phyloP scores from a whole-genome alignment of 53 echinoderm and acorn worm genomes.

The Apostichopus leukothele region DNA sequence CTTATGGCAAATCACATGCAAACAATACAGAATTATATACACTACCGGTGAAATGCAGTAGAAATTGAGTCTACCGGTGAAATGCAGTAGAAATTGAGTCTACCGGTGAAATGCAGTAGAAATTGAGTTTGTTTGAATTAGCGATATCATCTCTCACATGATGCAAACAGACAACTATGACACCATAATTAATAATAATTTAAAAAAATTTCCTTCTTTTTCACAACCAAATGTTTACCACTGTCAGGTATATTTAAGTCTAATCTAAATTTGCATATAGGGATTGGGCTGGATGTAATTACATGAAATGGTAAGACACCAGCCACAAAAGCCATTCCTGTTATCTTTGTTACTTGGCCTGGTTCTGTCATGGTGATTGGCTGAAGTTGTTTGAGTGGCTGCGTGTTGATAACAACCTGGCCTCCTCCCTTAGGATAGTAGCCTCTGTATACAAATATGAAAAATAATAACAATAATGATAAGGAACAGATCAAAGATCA shows the following conservation, averaged over 20 bases:
- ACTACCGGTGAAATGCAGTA: no score
- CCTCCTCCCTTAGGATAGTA: constrained; percentile 97
- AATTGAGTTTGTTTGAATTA: no score
- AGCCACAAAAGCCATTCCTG: constrained; percentile 86
- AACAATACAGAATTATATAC: no score
- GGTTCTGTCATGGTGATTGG: constrained; percentile 61
- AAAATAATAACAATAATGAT: not conserved
- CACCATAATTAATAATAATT: no score
- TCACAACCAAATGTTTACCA: not conserved
- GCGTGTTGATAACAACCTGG: constrained; percentile 65
- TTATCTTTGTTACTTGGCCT: constrained; percentile 68
- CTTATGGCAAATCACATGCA: no score
- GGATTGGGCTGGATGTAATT: not conserved
- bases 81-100: no score
- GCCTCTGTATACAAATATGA: constrained; percentile 55
- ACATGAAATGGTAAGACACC: constrained; percentile 86
- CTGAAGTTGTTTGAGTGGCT: constrained; percentile 50
- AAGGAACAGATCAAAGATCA: no score
- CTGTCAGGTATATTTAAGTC: not conserved
- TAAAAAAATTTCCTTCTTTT: not conserved
- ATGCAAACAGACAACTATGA: no score
- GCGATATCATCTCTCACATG: no score
- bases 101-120: no score
- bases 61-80: no score
- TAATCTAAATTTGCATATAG: no score